A percentile compares a stretch with the other conserved stretches of the same genome.
phyloP scores from a whole-genome alignment of 2,797 vertebrate species.

The Malurus splendens region DNA sequence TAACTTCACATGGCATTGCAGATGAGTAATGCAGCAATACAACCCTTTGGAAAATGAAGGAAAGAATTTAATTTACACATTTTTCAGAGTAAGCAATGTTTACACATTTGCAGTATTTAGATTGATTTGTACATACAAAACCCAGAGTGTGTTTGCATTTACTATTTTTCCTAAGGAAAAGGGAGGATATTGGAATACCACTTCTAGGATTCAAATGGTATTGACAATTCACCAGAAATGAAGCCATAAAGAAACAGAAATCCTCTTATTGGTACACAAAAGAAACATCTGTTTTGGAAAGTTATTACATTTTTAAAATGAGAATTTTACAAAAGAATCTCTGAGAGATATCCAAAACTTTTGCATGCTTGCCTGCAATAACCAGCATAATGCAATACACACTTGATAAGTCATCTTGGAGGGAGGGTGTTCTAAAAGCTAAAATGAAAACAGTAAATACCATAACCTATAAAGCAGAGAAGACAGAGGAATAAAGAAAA shows the following conservation, averaged over 20 bases:
- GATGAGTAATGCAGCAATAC: not conserved
- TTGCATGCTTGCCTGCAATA: not conserved
- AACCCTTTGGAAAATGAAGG: not conserved
- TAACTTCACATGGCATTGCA: not conserved
- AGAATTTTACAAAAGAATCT: not conserved
- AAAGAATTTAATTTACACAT: not conserved
- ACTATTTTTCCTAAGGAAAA: not conserved
- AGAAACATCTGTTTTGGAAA: not conserved
- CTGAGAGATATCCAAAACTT: not conserved
- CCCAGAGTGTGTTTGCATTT: not conserved
- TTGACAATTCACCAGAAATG: not conserved
- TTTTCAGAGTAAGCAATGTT: not conserved
- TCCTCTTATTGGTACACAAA: not conserved
- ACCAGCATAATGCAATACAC: not conserved
- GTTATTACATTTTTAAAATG: not conserved
- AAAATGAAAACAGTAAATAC: not conserved
- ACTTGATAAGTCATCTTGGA: not conserved
- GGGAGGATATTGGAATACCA: not conserved
- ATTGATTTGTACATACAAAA: not conserved
- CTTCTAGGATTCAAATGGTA: not conserved
- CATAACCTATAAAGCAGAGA: fast-evolving
- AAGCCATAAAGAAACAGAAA: not conserved
- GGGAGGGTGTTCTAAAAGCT: not conserved
- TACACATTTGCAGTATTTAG: not conserved
- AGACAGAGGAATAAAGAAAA: not conserved